Base-by-base conservation (phyloP, 2,113 vertebrate species). In the Salvelinus fontinalis region DNA sequence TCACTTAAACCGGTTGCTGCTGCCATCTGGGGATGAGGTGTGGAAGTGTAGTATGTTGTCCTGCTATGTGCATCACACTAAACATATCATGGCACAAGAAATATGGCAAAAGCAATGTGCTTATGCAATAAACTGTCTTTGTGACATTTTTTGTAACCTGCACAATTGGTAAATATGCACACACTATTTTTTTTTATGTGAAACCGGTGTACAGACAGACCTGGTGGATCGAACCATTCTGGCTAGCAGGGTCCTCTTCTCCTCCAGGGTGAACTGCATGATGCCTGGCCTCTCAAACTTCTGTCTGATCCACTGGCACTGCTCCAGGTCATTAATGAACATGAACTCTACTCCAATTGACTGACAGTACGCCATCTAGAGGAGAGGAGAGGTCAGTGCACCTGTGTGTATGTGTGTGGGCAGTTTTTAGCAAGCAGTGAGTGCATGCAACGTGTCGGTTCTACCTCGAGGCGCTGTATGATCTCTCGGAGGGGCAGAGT, bases 341-440 rank as follows among this genome's bases (percentile, higher is more conserved):
- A 99, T 99, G 83, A 98, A 99, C 87, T 99, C 97, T 26, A 99
- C 97, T 0, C 97, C 97, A 0, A 99, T 96, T 79, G 98, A 96
- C 88, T 96, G 96, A 78, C 97, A 99, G 90, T 99, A 99, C 0
- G 96, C 95, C 91, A 84, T 91, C 97, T 98, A 75, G 5, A 74
- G 13, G 54, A 83, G 5, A 74, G 14, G 51, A 83, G 60, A 71
- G 20, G 76, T 44, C 12, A 7, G 18, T 65, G 13, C 16, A 3
- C 12, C 12, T 44, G 39, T 11, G 39, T 11, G 34, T 11, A 8
- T 11, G 34, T 39, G 59, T 24, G 59, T 7, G n/a, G 12, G 11
- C 1, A 4, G 51, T 54, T 3, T 54, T 22, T 22, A 1, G 13
- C 2, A 20, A 11, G 11, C 24, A 68, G 49, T 31, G 64, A 44